Evolutionary conservation across 2,888 invertebrate species (phyloP).

Genomic region (Perithous albicinctus): DNA sequence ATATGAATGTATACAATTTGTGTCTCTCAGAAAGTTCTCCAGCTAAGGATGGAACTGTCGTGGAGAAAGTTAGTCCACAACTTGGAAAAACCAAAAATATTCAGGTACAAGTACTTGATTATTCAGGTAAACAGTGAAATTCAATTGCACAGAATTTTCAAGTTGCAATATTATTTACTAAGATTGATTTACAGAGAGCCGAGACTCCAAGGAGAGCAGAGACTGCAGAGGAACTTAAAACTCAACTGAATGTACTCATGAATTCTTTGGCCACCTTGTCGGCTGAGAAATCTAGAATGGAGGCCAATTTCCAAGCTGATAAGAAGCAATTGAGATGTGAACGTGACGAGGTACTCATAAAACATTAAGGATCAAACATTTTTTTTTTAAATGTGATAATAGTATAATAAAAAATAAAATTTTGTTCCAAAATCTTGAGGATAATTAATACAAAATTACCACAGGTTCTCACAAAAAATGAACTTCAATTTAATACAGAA

Average conservation of each 20-base stretch:
- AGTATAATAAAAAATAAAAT: too few species aligned
- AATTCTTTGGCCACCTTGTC: constrained; percentile 91
- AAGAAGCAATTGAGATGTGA: constrained; percentile 88
- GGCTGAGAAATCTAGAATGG: constrained; percentile 93
- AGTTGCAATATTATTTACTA: background rate
- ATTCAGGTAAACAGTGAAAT: background rate
- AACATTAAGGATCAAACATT: background rate
- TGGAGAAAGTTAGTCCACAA: constrained; percentile 20
- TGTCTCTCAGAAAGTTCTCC: constrained; percentile 30
- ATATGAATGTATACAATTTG: background rate
- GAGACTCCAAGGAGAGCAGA: constrained; percentile 72
- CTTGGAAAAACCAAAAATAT: constrained; percentile 40
- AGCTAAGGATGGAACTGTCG: constrained; percentile 20
- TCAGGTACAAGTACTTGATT: constrained; percentile 32
- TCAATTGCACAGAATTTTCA: background rate
- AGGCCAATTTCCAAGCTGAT: constrained; percentile 92
- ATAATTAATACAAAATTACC: too few species aligned
- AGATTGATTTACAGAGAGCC: constrained; percentile 42
- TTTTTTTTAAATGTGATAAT: background rate
- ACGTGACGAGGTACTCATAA: constrained; percentile 82
- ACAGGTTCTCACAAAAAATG: too few species aligned
- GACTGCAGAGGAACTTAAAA: constrained; percentile 80
- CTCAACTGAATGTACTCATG: constrained; percentile 88
- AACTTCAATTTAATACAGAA: too few species aligned
- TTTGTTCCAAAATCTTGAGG: too few species aligned